phyloP scores from a whole-genome alignment of 2,113 vertebrate genomes.

The Eira barbara region DNA sequence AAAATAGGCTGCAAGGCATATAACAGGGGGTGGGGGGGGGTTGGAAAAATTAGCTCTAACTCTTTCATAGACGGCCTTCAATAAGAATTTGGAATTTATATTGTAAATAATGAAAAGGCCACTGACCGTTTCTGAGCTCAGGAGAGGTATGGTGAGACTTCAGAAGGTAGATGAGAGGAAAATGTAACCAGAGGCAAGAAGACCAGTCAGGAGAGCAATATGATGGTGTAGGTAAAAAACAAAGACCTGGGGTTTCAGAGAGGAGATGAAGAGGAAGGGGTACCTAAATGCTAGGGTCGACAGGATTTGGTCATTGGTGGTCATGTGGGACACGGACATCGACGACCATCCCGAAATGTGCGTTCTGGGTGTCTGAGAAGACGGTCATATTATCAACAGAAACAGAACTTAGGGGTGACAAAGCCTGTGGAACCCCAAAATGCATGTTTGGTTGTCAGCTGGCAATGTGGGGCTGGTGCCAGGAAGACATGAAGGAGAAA shows the following conservation, averaged over 20 bases:
- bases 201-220: not conserved
- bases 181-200: not conserved
- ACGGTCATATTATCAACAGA: not conserved
- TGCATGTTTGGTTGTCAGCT: not conserved
- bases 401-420: not conserved
- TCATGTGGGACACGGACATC: not conserved
- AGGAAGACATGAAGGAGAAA: not conserved
- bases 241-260: not conserved
- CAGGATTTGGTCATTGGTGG: not conserved
- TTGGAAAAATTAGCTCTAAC: not conserved
- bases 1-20: not conserved
- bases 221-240: not conserved
- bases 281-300: not conserved
- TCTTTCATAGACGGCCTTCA: not conserved
- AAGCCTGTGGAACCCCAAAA: not conserved
- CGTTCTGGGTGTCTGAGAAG: not conserved
- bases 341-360: not conserved
- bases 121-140: not conserved
- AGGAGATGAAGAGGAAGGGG: not conserved
- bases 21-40: fast-evolving
- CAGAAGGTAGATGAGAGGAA: not conserved
- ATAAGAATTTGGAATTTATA: not conserved
- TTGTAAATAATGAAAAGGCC: not conserved
- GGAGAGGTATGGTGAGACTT: not conserved
- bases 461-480: not conserved